A percentile compares a stretch with the other conserved stretches of the same genome.
Conservation (phyloP, 2,888 invertebrate genomes). For the Laothoe populi region DNA sequence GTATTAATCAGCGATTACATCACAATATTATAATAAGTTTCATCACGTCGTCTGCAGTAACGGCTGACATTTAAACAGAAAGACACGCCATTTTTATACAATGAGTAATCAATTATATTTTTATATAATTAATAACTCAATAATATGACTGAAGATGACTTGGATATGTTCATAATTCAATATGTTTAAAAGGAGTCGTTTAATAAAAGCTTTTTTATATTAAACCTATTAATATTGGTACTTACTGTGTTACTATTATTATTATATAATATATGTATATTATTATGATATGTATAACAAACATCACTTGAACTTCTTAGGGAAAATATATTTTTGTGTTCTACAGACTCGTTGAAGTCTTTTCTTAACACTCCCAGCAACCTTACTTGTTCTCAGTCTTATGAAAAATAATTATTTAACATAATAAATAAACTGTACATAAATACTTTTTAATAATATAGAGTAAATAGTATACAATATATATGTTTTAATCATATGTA, state of each 20-base stretch:
- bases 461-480: neutral
- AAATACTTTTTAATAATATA: too few relatives aligned
- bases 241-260: too few relatives aligned
- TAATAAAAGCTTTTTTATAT: too few relatives aligned
- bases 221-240: too few relatives aligned
- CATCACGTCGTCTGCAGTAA: slow-evolving; percentile 16
- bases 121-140: too few relatives aligned
- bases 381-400: neutral
- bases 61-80: slow-evolving; percentile 13
- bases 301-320: neutral
- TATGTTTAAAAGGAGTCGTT: too few relatives aligned
- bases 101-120: too few relatives aligned
- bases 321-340: neutral
- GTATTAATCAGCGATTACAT: slow-evolving; percentile 21
- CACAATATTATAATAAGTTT: slow-evolving; percentile 13
- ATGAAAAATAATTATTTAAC: neutral
- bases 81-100: neutral
- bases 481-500: too few relatives aligned
- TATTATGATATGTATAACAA: too few relatives aligned
- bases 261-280: too few relatives aligned
- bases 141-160: too few relatives aligned
- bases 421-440: neutral
- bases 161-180: too few relatives aligned
- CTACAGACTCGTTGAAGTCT: slow-evolving; percentile 65
- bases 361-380: slow-evolving; percentile 52